Conservation (phyloP, 1,140 invertebrate species). For the Stenopsyche tienmushanensis region DNA sequence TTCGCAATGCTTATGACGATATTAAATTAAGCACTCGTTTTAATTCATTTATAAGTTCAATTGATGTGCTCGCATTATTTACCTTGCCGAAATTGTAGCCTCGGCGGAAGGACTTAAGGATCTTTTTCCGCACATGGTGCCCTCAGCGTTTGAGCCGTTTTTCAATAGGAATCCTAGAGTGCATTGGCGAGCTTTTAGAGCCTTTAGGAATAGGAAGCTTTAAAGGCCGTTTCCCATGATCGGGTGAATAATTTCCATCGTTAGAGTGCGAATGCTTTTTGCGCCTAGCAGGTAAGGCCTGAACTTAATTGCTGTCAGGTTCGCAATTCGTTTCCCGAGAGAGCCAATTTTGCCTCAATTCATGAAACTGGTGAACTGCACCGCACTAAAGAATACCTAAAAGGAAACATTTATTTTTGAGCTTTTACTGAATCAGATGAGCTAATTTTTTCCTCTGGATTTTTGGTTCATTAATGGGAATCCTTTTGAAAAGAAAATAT, state of each 20-base stretch:
- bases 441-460: too few species aligned
- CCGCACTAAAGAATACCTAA: background rate
- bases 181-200: background rate
- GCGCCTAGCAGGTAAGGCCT: slow-evolving; percentile 11
- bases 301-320: slow-evolving; percentile 22
- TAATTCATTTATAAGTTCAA: background rate
- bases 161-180: background rate
- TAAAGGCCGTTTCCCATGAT: background rate
- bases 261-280: background rate
- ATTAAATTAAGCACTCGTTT: background rate
- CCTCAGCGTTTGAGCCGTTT: background rate
- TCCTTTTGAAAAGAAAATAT: too few species aligned
- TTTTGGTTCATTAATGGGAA: too few species aligned
- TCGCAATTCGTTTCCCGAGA: slow-evolving; percentile 17
- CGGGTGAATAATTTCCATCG: slow-evolving; percentile 5
- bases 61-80: background rate
- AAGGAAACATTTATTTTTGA: background rate
- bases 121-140: background rate
- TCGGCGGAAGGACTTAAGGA: background rate
- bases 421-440: too few species aligned
- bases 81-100: too few species aligned
- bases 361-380: slow-evolving; percentile 1
- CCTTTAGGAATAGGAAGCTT: background rate
- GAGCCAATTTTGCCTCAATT: slow-evolving; percentile 9
- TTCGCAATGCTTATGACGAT: background rate